Conservation (phyloP, 1,140 invertebrate species). For the Lordiphosa collinella region DNA sequence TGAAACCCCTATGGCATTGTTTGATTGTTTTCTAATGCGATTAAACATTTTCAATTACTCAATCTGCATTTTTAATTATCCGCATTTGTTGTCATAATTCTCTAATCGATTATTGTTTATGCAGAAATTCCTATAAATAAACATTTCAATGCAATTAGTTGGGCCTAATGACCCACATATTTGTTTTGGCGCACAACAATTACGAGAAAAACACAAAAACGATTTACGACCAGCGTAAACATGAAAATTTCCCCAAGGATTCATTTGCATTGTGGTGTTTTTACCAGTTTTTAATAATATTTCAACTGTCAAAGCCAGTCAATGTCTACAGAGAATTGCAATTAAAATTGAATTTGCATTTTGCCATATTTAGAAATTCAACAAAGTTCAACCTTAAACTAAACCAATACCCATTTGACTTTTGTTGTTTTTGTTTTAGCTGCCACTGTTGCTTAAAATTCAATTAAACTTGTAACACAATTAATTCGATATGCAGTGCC, state of each 20-base stretch:
- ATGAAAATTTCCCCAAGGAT: conserved; percentile 19
- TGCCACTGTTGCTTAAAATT: conserved; percentile 29
- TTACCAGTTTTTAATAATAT: not conserved
- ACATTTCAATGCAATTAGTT: conserved; percentile 62
- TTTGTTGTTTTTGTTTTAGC: conserved; percentile 4
- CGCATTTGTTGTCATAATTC: conserved; percentile 49
- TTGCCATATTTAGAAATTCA: conserved; percentile 6
- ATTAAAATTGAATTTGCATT: conserved; percentile 46
- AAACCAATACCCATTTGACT: conserved; percentile 3
- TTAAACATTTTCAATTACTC: conserved; percentile 3
- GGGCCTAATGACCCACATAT: conserved; percentile 60
- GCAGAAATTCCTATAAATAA: conserved; percentile 31
- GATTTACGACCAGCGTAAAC: conserved; percentile 37
- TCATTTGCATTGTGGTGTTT: too few relatives aligned
- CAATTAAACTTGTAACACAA: conserved; percentile 56
- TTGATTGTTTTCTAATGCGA: not conserved
- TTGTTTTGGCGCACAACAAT: conserved; percentile 32
- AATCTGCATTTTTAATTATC: conserved; percentile 23
- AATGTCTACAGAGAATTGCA: conserved; percentile 24
- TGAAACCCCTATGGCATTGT: not conserved
- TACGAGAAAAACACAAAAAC: conserved; percentile 17
- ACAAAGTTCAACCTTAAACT: conserved; percentile 14
- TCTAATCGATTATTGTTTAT: conserved; percentile 60
- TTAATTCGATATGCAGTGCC: conserved; percentile 50
- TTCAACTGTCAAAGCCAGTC: not conserved